phyloP scores from a whole-genome alignment of 2,797 vertebrate genomes.

The Aselliscus stoliczkanus region DNA sequence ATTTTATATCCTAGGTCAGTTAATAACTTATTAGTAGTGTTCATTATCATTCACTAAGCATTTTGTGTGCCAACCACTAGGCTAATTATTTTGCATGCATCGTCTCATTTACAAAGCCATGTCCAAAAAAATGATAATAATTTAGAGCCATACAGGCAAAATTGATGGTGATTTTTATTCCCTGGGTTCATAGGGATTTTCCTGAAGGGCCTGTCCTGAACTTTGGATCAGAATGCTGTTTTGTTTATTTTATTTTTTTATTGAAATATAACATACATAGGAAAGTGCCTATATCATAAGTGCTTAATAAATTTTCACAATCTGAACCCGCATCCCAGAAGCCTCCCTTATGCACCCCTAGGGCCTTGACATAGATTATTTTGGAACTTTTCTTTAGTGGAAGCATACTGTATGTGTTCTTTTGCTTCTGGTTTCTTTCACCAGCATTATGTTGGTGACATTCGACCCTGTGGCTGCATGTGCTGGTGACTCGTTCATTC shows the following conservation, averaged over 20 bases:
- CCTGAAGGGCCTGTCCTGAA: neutral
- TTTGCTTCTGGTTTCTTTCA: neutral
- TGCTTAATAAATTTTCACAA: neutral
- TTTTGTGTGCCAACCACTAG: neutral
- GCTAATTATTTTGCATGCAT: neutral
- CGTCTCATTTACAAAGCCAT: neutral
- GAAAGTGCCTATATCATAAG: neutral
- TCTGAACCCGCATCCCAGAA: neutral
- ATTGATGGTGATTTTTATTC: neutral
- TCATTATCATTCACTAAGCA: neutral
- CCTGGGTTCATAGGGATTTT: neutral
- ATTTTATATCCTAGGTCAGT: neutral
- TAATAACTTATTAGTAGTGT: neutral
- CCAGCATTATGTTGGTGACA: neutral
- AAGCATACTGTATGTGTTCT: neutral
- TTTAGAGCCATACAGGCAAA: neutral
- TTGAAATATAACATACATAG: neutral
- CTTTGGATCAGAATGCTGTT: neutral
- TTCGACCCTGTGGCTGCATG: rapidly evolving
- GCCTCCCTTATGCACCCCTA: neutral
- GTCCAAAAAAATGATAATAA: neutral
- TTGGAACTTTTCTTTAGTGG: neutral
- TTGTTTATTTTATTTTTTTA: neutral
- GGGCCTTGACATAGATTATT: neutral
- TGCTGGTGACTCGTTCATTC: too few relatives aligned